Conservation (phyloP, 2,888 invertebrate species). For the Cynaeus angustus region DNA sequence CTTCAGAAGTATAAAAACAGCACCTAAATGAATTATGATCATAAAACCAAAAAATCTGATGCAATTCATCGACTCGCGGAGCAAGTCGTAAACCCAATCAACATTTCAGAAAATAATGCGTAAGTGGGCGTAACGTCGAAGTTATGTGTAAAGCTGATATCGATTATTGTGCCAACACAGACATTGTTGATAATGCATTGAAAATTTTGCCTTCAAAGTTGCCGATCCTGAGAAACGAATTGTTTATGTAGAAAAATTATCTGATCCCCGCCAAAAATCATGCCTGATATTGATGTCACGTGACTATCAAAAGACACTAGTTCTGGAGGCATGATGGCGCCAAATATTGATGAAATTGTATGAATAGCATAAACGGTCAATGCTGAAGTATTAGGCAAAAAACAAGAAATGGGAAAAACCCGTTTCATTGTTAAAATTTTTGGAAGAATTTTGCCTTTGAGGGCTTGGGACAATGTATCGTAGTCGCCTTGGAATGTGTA, state of each 20-base stretch:
- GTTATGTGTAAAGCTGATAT: conserved; percentile 44
- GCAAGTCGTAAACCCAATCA: conserved; percentile 14
- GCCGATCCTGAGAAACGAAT: not conserved
- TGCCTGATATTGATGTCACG: conserved; percentile 71
- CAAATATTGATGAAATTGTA: conserved; percentile 70
- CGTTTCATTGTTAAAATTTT: conserved; percentile 13
- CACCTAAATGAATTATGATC: too few relatives aligned
- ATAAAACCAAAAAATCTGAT: not conserved
- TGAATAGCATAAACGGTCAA: not conserved
- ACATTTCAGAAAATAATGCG: conserved; percentile 43
- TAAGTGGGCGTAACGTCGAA: conserved; percentile 47
- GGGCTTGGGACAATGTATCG: conserved; percentile 36
- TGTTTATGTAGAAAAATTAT: conserved; percentile 22
- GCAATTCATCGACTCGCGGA: conserved; percentile 5
- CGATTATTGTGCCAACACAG: conserved; percentile 20
- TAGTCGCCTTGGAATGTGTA: conserved; percentile 70
- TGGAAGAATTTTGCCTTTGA: conserved; percentile 40
- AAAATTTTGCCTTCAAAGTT: too few relatives aligned
- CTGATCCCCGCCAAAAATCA: conserved; percentile 62
- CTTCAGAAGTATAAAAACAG: too few relatives aligned
- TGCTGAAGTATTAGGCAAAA: not conserved
- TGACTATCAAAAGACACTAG: conserved; percentile 68
- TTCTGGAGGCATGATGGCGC: conserved; percentile 76
- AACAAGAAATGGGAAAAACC: not conserved
- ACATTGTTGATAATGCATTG: not conserved